Evolutionary conservation across 2,888 invertebrate species (phyloP), one percentile per base, ranked within the genome.

Genomic region (Phasia obesa): DNA sequence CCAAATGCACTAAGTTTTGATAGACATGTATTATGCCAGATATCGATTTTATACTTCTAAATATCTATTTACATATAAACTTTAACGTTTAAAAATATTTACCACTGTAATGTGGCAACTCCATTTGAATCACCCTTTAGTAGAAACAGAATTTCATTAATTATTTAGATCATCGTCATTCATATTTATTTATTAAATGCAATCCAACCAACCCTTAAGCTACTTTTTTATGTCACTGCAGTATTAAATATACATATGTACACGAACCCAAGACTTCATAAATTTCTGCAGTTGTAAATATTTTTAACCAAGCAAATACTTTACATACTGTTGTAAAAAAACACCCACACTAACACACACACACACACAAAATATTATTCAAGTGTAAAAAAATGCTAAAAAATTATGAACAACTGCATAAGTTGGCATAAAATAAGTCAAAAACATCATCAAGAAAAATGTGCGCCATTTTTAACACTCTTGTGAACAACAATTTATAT

Each of bases 371-470:
- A 67, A 53, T 67, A 49, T n/a, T n/a, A n/a, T 70, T 70, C 55
- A 62, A 70, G 21, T 62, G 35, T 17, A 25, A 53, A 59, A 69
- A 75, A 65, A 47, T 47, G 27, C 53, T 62, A 9, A 70, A 69
- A 70, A 70, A 25, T 62, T 77, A 77, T 70, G 70, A 77, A 57
- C 70, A 70, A 77, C 77, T 77, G 77, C 70, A 77, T 65, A 55
- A 44, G 44, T 44, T 69, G 35, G 7, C 53, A 55, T 19, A 55
- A 55, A 76, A 59, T 25, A 73, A 59, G n/a, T 35, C 31, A 47
- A 35, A 64, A 64, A 13, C 23, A 53, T 21, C 27, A 59, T 25
- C 53, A 21, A 55, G 38, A 76, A 77, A 77, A 70, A 77, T 70
- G 55, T 62, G 62, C 70, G 19, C 35, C 55, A 70, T 77, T 77